Base-by-base conservation (phyloP, 2,797 vertebrate species). In the Thaleichthys pacificus region DNA sequence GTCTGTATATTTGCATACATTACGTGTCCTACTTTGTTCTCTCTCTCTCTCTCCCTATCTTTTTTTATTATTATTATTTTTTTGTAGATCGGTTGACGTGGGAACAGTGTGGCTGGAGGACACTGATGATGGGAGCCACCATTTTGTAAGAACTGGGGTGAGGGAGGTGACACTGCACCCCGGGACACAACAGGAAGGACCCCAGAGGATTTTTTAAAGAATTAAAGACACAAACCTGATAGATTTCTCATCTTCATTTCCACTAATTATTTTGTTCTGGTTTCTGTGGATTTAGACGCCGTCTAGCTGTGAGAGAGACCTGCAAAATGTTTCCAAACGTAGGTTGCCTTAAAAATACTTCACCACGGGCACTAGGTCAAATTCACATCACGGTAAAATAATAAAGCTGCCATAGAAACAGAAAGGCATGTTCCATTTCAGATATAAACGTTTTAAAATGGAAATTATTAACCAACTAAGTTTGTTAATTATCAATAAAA, bases 1-100 rank as follows among this genome's bases (percentile, higher is more conserved):
- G 83, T 61, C 14, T 67, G 49, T 54, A 30, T 60, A 80, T 88
- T 83, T 80, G 81, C 86, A 85, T 84, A 82, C 61, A 80, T 88
- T 81, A 87, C 71, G 62, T 64, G n/a, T 2, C 12, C 26, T 51
- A 22, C 26, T 42, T 66, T 42, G 22, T 49, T 21, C 49, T 77
- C 30, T 66, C 49, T 56, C 19, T 61, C 64, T 65, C 12, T 51
- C 21, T 57, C 24, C n/a, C n/a, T 24, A 5, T 63, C 62, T 64
- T 0, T 30, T 51, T 22, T 54, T 11, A 47, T 35, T 65, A 15
- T 21, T 54, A 77, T 30, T 54, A 15, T 62, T 65, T 66, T 11
- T 57, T 24, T 64, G 28, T 26, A 90, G 87, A 67, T 77, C 8
- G 12, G 49, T 64, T 82, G 78, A 79, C 67, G 21, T 42, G 62